Evolutionary conservation across 2,113 vertebrate genomes (phyloP), one percentile per base, ranked within the genome.

Genomic region (Lamprotornis superbus): DNA sequence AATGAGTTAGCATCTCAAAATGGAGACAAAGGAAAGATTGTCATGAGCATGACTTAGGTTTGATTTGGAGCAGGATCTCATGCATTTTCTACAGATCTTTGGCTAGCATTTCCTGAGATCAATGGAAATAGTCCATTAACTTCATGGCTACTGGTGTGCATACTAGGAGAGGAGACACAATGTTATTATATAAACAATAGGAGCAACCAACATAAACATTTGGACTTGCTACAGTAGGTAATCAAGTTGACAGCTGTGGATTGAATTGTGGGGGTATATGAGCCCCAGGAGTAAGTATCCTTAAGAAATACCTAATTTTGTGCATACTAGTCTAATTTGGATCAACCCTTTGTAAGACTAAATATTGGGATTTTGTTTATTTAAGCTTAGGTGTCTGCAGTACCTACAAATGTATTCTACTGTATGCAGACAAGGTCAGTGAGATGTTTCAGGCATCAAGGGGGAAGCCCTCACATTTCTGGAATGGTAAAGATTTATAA

Each of bases 401-500:
- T 68, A 77, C 27, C 30, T 80, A 70, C 49, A 93, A 83, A 91
- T 57, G 52, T 39, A 30, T 55, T 87, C 67, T 90, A 37, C 61
- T 60, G 75, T 30, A 61, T 3, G 27, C 79, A 93, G 78, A 89
- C 89, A 94, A 95, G 68, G 86, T 94, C 88, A 67, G 65, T 65
- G 93, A 91, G 80, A 84, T 31, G 31, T 63, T 90, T 89, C 90
- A 94, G 64, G 52, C 89, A 86, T 95, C 74, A 82, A 81, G 78
- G 52, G 35, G 61, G 59, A 76, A 88, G 65, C 53, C 59, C 47
- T 94, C 91, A 91, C 77, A 76, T 96, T 64, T 94, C 39, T 90
- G 65, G 87, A 92, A 95, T 87, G 84, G 87, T 71, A 74, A 89
- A 96, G 94, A 95, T 95, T 86, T 88, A 91, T 65, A 80, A 88